Evolutionary conservation across 2,113 vertebrate genomes (phyloP).

Genomic region (Axis porcinus): DNA sequence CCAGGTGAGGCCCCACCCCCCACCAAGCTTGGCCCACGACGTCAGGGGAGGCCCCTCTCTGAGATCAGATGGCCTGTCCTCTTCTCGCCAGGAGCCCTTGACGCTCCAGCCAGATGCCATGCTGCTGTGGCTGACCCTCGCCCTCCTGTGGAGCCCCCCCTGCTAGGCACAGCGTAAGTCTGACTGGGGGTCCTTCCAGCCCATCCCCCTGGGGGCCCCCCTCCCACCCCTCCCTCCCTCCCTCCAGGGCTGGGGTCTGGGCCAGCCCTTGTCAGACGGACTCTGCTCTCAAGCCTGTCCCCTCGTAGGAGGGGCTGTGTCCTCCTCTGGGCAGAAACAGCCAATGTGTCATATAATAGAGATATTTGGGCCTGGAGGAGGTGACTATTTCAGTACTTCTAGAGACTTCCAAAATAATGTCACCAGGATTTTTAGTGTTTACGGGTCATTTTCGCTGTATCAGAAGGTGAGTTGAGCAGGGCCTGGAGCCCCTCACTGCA

Average conservation of each 20-base stretch:
- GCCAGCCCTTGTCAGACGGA: neutral
- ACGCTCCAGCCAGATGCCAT: neutral
- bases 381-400: neutral
- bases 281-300: rapidly evolving
- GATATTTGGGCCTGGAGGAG: rapidly evolving
- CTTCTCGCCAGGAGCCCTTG: neutral
- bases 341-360: neutral
- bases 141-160: neutral
- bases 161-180: neutral
- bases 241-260: neutral
- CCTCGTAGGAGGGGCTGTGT: rapidly evolving
- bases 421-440: neutral
- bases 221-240: neutral
- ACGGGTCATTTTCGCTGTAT: rapidly evolving
- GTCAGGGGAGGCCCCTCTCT: rapidly evolving
- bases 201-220: rapidly evolving
- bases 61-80: neutral
- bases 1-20: neutral
- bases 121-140: conserved; percentile 7
- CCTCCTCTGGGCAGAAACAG: neutral
- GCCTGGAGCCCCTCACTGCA: rapidly evolving
- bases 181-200: neutral
- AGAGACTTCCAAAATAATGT: rapidly evolving
- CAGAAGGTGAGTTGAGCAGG: neutral
- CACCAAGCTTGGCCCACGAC: rapidly evolving